These are phyloP conservation scores for Vicugna pacos DNA, from an alignment of 2,113 vertebrate species.

Conservation along the genomic window DNA sequence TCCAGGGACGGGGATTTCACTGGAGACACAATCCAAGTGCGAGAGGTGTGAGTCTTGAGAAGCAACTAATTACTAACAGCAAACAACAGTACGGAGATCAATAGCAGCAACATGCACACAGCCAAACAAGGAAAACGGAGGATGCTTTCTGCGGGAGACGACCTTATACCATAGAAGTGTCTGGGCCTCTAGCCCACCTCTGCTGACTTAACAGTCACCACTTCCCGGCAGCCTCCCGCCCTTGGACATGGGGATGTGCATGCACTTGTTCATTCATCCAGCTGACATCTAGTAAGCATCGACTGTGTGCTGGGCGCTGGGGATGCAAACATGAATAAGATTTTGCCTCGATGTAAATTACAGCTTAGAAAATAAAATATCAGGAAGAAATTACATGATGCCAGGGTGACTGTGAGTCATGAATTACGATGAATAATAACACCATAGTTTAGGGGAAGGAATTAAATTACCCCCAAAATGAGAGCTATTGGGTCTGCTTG, in stretches of 20 bases:
- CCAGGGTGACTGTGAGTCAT: neutral
- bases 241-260: accelerated
- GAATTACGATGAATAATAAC: neutral
- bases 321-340: neutral
- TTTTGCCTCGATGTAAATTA: neutral
- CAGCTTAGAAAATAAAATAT: neutral
- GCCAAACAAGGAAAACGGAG: no score
- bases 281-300: neutral
- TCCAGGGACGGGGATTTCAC: neutral
- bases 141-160: neutral
- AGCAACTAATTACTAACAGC: neutral
- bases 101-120: accelerated
- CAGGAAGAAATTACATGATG: neutral
- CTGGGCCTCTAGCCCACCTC: neutral
- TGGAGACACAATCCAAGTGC: neutral
- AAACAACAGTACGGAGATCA: neutral
- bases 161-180: neutral
- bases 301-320: neutral
- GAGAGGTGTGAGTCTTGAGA: neutral
- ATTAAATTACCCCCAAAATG: neutral
- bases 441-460: neutral
- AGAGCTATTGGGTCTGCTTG: neutral
- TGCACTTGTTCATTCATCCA: no score
- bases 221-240: neutral
- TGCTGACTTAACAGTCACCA: neutral